Evolutionary conservation across 2,797 vertebrate species (phyloP), one percentile per base, ranked within the genome.

Genomic region (Petrocephalus schoutedeni): DNA sequence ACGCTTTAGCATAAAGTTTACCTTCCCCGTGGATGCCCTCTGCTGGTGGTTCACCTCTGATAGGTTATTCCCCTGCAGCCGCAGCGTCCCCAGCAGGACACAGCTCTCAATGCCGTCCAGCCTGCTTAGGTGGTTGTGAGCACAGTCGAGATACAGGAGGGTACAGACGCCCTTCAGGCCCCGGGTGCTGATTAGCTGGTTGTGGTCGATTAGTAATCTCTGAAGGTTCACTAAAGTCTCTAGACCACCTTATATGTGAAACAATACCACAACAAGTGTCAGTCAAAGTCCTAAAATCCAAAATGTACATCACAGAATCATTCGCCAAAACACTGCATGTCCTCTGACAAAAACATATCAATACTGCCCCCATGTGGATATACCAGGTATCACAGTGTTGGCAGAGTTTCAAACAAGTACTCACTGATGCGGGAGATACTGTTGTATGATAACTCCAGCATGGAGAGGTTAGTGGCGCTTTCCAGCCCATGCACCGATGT

Each of bases 391-490:
- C 61, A 57, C 32, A 67, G 32, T 21, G 21, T 49, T 45, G 51
- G 54, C 57, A 58, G 53, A 21, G 0, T 19, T 86, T 61, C 6
- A 61, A 58, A 36, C 56, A 53, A 84, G 82, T n/a, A 90, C 97
- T 97, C 94, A 99, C 98, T 96, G 74, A 99, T 96, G 91, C 96
- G 96, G 45, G 96, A 97, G 92, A 99, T 96, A 92, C 91, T 96
- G 90, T 99, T 99, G 92, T 97, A 91, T 0, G 98, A 99, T 77
- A 99, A 92, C 89, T 99, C 97, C 85, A 99, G 96, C 88, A 93
- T 91, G 6, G 91, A 92, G 85, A 99, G 90, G 92, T 95, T 97
- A 89, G 90, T 94, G 64, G 96, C 97, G 6, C 95, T 96, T 57
- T 93, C 94, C 91, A 99, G 92, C 84, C 98, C 98, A 59, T 94